Conservation (phyloP, 2,797 vertebrate species). For the Sebastes oblongus region DNA sequence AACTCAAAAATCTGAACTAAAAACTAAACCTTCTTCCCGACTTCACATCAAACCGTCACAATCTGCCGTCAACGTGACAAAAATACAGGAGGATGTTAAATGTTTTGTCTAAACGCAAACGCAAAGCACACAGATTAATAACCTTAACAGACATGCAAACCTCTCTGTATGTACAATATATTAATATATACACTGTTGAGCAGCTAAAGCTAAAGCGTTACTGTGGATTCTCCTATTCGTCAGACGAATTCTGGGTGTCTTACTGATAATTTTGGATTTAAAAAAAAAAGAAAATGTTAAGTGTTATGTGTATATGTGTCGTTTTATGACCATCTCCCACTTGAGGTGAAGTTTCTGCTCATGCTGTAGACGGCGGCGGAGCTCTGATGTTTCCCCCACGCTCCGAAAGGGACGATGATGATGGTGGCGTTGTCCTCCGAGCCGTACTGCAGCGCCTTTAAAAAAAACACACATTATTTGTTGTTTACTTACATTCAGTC, state of each 20-base stretch:
- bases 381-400: slow-evolving; percentile 91
- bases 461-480: background rate
- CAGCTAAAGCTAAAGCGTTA: too few relatives aligned
- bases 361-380: slow-evolving; percentile 87
- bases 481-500: too few relatives aligned
- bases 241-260: too few relatives aligned
- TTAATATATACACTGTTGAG: background rate
- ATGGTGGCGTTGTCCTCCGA: slow-evolving; percentile 91
- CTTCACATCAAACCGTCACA: background rate
- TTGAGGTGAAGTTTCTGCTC: slow-evolving; percentile 91
- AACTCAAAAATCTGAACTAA: background rate
- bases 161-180: slow-evolving; percentile 31
- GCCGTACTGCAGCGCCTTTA: slow-evolving; percentile 91
- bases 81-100: background rate
- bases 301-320: too few relatives aligned
- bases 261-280: too few relatives aligned
- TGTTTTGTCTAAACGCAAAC: background rate
- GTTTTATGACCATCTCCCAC: slow-evolving; percentile 89
- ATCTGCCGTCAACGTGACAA: background rate
- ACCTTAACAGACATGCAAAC: too few relatives aligned
- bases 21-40: too few relatives aligned
- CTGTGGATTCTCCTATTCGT: too few relatives aligned
- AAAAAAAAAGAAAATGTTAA: too few relatives aligned
- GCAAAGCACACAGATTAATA: too few relatives aligned
- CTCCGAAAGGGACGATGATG: slow-evolving; percentile 90